phyloP scores from a whole-genome alignment of 1,140 invertebrate species.

The Gryllus bimaculatus region DNA sequence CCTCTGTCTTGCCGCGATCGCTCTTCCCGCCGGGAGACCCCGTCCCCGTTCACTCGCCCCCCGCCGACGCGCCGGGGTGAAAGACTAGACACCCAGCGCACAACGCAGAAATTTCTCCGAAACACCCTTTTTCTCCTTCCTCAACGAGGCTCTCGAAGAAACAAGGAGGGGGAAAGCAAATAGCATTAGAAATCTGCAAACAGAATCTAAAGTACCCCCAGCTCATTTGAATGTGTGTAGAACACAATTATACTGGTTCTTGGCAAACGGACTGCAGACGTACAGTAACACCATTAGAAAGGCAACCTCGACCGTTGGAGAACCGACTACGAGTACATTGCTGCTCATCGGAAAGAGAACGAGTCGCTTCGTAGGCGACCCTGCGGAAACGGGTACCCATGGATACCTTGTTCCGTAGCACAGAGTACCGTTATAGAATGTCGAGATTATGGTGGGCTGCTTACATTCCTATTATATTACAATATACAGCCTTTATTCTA shows the following conservation, averaged over 20 bases:
- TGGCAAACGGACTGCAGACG: neutral
- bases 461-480: too few species aligned
- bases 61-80: too few species aligned
- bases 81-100: neutral
- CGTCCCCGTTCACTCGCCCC: neutral
- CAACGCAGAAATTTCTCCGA: neutral
- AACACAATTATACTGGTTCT: slow-evolving; percentile 5
- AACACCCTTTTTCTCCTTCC: neutral
- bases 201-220: neutral
- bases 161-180: neutral
- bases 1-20: neutral
- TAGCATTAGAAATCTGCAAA: slow-evolving; percentile 1
- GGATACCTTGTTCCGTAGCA: too few species aligned
- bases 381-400: too few species aligned
- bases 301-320: neutral
- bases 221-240: slow-evolving; percentile 4
- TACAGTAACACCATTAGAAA: neutral
- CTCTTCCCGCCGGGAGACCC: neutral
- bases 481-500: too few species aligned
- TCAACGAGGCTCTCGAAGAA: neutral
- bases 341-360: too few species aligned
- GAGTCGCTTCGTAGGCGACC: too few species aligned
- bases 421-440: too few species aligned
- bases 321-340: neutral
- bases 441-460: too few species aligned